Percentiles rank a stretch among this genome's conserved stretches.
Conservation (phyloP, 1,140 invertebrate species). For the Arctopsyche grandis region DNA sequence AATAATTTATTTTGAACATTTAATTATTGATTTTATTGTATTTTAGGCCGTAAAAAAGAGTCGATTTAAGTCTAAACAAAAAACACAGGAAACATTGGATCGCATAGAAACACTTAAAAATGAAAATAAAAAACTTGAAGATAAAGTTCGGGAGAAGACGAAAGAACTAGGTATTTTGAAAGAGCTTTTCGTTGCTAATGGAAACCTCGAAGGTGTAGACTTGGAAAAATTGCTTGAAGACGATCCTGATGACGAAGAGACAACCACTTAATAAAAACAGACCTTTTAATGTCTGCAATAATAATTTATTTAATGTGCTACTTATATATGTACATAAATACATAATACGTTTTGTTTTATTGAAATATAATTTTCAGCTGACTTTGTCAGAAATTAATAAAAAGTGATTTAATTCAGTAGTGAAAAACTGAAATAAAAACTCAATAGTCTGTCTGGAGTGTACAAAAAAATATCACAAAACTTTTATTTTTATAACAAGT, state of each 20-base stretch:
- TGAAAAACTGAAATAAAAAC: too few species aligned
- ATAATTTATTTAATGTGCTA: neutral
- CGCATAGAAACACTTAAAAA: slow-evolving; percentile 80
- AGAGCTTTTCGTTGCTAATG: slow-evolving; percentile 85
- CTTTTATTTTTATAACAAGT: too few species aligned
- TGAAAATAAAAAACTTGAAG: slow-evolving; percentile 86
- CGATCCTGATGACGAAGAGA: slow-evolving; percentile 58
- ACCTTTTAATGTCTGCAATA: neutral
- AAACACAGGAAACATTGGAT: slow-evolving; percentile 82
- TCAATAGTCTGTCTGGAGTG: too few species aligned
- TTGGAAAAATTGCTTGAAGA: slow-evolving; percentile 68
- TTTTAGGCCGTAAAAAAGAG: slow-evolving; percentile 87
- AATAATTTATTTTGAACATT: too few species aligned
- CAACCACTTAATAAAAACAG: too few species aligned
- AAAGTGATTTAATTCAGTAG: too few species aligned
- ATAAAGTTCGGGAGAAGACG: slow-evolving; percentile 85
- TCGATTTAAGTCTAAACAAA: slow-evolving; percentile 84
- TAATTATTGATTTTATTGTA: slow-evolving; percentile 1
- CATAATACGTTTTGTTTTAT: neutral
- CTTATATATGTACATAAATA: too few species aligned
- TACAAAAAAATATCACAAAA: too few species aligned
- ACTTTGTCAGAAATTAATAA: too few species aligned
- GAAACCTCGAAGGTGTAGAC: slow-evolving; percentile 67
- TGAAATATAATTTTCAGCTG: neutral
- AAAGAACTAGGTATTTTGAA: slow-evolving; percentile 89